Base-by-base conservation (phyloP, 2,888 invertebrate genomes). In the Xestia ashworthii region DNA sequence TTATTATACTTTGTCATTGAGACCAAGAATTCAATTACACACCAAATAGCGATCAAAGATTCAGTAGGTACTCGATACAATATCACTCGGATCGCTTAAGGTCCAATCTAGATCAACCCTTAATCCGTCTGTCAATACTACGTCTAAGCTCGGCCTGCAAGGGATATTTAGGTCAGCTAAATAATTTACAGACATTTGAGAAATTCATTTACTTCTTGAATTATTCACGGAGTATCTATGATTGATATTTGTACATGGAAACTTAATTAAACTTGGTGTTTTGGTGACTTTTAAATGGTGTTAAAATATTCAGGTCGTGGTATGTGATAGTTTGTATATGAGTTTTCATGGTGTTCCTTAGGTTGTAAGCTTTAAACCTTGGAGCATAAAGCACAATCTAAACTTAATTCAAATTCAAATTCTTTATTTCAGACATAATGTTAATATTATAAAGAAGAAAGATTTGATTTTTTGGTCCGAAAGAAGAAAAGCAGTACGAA, bases 61-160 rank as follows among this genome's bases (percentile, higher is more conserved):
- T 78, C 41, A 41, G 3, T 14, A 62, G 38, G 22, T 44, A 41
- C 60, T 76, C 14, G 67, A 77, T 66, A 71, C n/a, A 76, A 72
- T 85, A 85, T 81, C 76, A 76, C 41, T 66, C 14, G 22, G 62
- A 81, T 72, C 69, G 44, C 82, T 81, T 72, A 32, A 60, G 32
- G 48, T 50, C 75, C 41, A 72, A 84, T 82, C 82, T 82, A 81
- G 69, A n/a, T 55, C 12, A 22, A 38, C 44, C 38, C 50, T 53
- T 81, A 81, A 85, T 85, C 76, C 65, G 11, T 12, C 55, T 58
- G 69, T 85, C 82, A 85, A 81, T 85, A 78, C 50, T 74, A 38
- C 50, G 75, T 5, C 25, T 71, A 46, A 60, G 64, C 58, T 50
- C n/a, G 16, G 16, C 60, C 58, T 44, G 64, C 64, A 64, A 64